A percentile compares a stretch with the other conserved stretches of the same genome.
phyloP scores from a whole-genome alignment of 2,113 vertebrate species.

The Prietella phreatophila region DNA sequence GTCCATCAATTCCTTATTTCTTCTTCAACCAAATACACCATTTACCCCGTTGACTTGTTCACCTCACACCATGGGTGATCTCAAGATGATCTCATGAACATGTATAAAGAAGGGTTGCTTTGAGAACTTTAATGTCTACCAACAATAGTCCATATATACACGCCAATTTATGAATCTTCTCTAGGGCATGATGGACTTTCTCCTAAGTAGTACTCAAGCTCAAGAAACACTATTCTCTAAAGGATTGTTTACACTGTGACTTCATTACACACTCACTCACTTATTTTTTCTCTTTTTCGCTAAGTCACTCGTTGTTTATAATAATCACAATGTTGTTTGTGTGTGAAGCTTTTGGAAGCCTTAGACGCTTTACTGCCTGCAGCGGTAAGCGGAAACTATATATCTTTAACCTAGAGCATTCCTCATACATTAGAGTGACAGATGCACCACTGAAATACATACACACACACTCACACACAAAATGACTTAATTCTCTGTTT shows the following conservation, averaged over 20 bases:
- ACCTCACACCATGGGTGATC: not conserved
- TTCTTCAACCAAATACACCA: not conserved
- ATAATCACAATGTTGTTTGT: conserved; percentile 22
- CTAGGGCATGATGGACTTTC: conserved; percentile 27
- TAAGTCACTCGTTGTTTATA: not conserved
- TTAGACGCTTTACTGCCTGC: conserved; percentile 24
- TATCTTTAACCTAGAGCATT: conserved; percentile 48
- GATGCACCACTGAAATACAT: conserved; percentile 17
- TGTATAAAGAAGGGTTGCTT: not conserved
- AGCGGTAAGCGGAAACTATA: conserved; percentile 56
- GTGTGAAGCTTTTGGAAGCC: conserved; percentile 31
- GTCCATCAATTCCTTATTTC: not conserved
- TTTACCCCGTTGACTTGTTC: not conserved
- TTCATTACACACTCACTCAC: conserved; percentile 28
- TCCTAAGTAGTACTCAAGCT: conserved; percentile 39
- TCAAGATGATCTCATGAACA: not conserved
- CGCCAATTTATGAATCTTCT: conserved; percentile 19
- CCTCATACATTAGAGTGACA: conserved; percentile 62
- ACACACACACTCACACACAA: conserved; percentile 22
- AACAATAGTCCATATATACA: conserved; percentile 36
- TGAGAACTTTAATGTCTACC: not conserved
- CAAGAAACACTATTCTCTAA: conserved; percentile 35
- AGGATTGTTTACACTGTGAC: conserved; percentile 8
- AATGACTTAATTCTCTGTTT: conserved; percentile 24
- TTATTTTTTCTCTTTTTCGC: not conserved